Conservation (phyloP, 2,113 vertebrate species). For the Lonchura striata region DNA sequence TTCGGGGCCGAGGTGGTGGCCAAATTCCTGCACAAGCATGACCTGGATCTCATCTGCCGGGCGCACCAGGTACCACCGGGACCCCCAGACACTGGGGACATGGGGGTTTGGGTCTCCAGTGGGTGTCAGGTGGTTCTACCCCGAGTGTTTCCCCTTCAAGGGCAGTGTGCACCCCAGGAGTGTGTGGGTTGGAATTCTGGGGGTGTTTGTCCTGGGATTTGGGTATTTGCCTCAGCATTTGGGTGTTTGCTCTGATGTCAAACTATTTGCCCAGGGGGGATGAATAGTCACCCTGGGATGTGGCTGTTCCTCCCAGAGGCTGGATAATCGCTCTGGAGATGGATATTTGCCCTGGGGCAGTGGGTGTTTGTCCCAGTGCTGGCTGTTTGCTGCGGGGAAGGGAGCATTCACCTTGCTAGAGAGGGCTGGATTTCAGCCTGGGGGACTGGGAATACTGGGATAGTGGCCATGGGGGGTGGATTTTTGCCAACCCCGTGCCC, state of each 20-base stretch:
- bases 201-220: background rate
- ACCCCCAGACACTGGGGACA: fast-evolving
- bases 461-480: fast-evolving
- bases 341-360: background rate
- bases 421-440: background rate
- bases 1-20: conserved; percentile 95
- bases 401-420: background rate
- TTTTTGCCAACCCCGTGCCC: fast-evolving
- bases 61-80: conserved; percentile 85
- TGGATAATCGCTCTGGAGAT: background rate
- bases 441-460: background rate
- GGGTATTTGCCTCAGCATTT: background rate
- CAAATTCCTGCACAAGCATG: conserved; percentile 96
- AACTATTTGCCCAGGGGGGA: background rate
- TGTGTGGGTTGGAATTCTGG: too few relatives aligned
- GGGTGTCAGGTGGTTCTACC: background rate
- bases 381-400: background rate
- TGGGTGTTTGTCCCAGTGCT: background rate
- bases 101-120: background rate
- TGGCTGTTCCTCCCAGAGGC: background rate
- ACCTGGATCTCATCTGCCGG: conserved; percentile 95
- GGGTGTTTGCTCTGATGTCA: background rate
- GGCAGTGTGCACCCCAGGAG: background rate
- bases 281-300: background rate
- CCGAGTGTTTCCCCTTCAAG: fast-evolving